These are phyloP conservation scores for Morpho helenor DNA, from an alignment of 2,888 invertebrate genomes.

Conservation along the genomic window DNA sequence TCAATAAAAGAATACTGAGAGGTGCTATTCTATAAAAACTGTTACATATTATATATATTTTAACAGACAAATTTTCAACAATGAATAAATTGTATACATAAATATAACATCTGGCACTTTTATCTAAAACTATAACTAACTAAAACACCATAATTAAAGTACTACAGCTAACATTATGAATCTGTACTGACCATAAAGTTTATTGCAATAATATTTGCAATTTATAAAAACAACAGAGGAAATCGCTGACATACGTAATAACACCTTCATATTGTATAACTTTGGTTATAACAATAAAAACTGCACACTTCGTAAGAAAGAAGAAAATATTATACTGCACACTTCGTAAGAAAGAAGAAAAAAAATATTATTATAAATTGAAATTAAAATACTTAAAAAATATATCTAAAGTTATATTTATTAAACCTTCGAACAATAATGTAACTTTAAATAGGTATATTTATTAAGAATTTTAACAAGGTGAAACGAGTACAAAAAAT, in stretches of 20 bases:
- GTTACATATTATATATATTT: conserved; percentile 3
- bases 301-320: too few relatives aligned
- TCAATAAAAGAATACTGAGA: too few relatives aligned
- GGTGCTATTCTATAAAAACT: background rate
- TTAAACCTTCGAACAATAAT: too few relatives aligned
- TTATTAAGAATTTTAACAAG: too few relatives aligned
- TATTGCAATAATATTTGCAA: background rate
- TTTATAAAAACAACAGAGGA: background rate
- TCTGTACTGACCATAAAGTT: conserved; percentile 9
- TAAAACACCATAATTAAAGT: conserved; percentile 17
- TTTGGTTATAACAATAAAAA: too few relatives aligned
- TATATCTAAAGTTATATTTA: too few relatives aligned
- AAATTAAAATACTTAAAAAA: too few relatives aligned
- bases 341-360: too few relatives aligned
- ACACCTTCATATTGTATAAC: background rate
- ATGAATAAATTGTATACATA: conserved; percentile 14
- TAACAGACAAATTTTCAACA: background rate
- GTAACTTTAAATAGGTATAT: too few relatives aligned
- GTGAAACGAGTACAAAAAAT: too few relatives aligned
- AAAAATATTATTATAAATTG: too few relatives aligned
- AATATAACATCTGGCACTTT: conserved; percentile 61
- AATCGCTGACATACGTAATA: background rate
- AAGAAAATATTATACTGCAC: too few relatives aligned
- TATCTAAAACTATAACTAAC: conserved; percentile 46
- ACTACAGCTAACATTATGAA: conserved; percentile 1